Conservation (phyloP, 2,113 vertebrate genomes). For the Ifrita kowaldi region DNA sequence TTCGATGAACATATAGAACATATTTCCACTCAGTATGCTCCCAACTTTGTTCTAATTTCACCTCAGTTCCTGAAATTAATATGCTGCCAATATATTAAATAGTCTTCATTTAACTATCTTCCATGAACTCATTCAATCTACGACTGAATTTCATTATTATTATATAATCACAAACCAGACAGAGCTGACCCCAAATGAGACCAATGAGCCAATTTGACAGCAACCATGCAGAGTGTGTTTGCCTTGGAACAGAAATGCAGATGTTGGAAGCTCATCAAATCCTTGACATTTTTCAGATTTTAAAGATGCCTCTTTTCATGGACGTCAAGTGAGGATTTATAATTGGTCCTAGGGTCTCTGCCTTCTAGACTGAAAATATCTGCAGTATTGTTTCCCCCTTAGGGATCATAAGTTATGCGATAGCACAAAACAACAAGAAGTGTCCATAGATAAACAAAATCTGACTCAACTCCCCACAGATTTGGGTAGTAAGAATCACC, state of each 20-base stretch:
- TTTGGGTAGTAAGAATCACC: not conserved
- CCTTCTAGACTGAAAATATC: not conserved
- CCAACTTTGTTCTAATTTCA: not conserved
- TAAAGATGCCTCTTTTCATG: not conserved
- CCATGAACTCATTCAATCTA: not conserved
- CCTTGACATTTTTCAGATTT: not conserved
- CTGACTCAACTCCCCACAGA: not conserved
- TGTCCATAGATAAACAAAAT: not conserved
- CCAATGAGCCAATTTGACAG: not conserved
- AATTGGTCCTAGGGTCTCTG: not conserved
- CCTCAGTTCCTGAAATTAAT: not conserved
- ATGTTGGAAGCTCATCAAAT: not conserved
- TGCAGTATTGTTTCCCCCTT: not conserved
- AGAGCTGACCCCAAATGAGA: not conserved
- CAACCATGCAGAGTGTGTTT: not conserved
- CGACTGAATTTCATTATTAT: not conserved
- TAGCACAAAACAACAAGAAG: not conserved
- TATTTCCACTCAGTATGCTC: not conserved
- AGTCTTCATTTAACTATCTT: not conserved
- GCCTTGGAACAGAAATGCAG: not conserved
- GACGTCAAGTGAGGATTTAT: not conserved
- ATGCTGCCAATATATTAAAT: not conserved
- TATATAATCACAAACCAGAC: not conserved
- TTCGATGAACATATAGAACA: accelerated
- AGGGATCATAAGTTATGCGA: not conserved